Conservation (phyloP, 2,113 vertebrate genomes). For the Neolamprologus brichardi region DNA sequence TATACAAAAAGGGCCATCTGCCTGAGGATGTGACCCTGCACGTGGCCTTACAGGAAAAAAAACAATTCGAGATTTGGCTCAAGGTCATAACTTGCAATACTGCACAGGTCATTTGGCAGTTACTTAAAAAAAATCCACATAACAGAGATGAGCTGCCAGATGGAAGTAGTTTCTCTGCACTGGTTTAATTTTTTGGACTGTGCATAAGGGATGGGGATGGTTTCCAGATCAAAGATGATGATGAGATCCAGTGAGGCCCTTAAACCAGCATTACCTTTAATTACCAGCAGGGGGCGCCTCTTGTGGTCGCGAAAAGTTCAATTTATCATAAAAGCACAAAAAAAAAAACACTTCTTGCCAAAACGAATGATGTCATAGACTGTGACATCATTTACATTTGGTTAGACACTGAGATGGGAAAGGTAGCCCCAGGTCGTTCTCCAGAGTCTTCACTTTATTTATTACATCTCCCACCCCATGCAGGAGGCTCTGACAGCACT, state of each 20-base stretch:
- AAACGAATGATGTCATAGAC: neutral
- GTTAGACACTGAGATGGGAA: neutral
- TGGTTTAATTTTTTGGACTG: neutral
- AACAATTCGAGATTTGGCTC: neutral
- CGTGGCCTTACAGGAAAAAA: neutral
- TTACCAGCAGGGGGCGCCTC: neutral
- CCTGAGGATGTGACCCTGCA: neutral
- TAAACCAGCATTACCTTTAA: neutral
- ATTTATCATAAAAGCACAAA: neutral
- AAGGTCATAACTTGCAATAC: neutral
- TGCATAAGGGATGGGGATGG: neutral
- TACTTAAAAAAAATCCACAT: neutral
- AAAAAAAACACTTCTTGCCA: neutral
- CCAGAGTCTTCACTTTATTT: neutral
- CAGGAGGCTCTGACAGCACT: no score
- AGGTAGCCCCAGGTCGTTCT: neutral
- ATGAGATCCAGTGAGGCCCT: neutral
- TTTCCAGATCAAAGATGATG: neutral
- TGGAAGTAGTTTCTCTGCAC: neutral
- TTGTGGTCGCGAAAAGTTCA: neutral
- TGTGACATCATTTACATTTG: neutral
- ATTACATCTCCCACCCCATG: neutral
- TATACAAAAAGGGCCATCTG: neutral
- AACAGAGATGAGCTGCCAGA: neutral
- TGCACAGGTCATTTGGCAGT: neutral